Evolutionary conservation across 2,113 vertebrate genomes (phyloP).

Genomic region (Macaca mulatta): DNA sequence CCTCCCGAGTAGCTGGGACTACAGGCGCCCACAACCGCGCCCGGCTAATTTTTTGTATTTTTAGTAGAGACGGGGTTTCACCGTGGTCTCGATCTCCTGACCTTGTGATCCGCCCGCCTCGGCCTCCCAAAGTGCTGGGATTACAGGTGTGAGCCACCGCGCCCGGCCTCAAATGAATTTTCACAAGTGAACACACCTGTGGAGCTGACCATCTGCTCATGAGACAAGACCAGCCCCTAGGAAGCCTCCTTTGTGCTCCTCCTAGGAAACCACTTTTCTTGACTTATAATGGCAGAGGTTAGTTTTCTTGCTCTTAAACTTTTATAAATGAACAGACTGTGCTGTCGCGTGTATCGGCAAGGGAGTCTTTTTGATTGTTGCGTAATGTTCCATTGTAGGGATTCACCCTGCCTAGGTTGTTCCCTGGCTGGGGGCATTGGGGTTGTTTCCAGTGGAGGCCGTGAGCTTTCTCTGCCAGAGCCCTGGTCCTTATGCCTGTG

Average conservation of each 20-base stretch:
- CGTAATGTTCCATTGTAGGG: accelerated
- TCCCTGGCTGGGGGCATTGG: not conserved
- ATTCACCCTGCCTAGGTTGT: not conserved
- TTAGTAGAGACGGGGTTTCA: no score
- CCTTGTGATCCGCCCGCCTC: no score
- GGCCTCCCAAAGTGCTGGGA: no score
- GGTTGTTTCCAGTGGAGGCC: not conserved
- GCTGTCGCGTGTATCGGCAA: accelerated
- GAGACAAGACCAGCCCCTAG: not conserved
- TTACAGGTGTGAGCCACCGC: no score
- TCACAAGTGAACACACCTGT: not conserved
- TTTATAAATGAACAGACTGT: accelerated
- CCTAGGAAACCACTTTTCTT: not conserved
- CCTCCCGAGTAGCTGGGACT: no score
- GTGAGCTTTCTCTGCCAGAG: accelerated
- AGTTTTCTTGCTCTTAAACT: not conserved
- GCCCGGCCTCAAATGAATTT: not conserved
- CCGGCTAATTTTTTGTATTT: no score
- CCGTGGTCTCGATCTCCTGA: no score
- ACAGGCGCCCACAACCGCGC: no score
- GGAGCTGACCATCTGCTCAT: no score
- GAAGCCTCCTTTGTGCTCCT: accelerated
- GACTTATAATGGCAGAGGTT: no score
- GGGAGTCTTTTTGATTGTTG: not conserved
- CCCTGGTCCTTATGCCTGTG: accelerated